Conservation (phyloP, 2,888 invertebrate species). For the Neoitamus cyanurus region DNA sequence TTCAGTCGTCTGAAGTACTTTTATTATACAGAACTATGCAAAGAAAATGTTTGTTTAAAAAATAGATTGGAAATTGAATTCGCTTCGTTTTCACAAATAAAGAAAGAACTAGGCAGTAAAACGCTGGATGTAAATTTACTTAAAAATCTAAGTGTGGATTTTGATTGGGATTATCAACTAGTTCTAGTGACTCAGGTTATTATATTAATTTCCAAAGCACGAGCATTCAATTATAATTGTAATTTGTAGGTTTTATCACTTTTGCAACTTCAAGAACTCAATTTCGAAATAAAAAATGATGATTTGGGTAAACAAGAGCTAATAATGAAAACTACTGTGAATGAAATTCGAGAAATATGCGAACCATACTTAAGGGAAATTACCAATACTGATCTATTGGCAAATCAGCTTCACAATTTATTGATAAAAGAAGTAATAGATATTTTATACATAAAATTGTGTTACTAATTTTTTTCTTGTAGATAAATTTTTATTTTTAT, state of each 20-base stretch:
- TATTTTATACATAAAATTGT: neutral
- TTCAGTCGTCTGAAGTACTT: conserved; percentile 63
- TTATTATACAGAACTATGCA: conserved; percentile 64
- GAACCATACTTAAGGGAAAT: conserved; percentile 64
- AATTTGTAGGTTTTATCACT: conserved; percentile 59
- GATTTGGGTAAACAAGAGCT: conserved; percentile 64
- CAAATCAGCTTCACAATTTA: conserved; percentile 60
- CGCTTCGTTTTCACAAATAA: conserved; percentile 61
- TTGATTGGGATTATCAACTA: conserved; percentile 64
- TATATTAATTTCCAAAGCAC: neutral
- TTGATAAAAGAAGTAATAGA: conserved; percentile 52
- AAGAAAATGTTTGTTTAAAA: conserved; percentile 61
- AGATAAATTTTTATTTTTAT: conserved; percentile 66
- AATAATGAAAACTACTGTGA: conserved; percentile 59
- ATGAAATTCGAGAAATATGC: conserved; percentile 60
- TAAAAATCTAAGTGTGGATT: conserved; percentile 63
- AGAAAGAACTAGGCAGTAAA: conserved; percentile 62
- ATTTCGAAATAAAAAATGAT: conserved; percentile 62
- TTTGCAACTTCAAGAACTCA: conserved; percentile 61
- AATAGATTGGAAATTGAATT: conserved; percentile 62
- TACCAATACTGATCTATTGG: conserved; percentile 60
- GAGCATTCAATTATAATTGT: neutral
- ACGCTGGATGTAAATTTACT: conserved; percentile 61
- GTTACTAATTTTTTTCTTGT: conserved; percentile 25
- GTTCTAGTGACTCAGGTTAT: conserved; percentile 62